Evolutionary conservation across 64 coral and sea anemone species (phyloP).

Genomic region (Montipora efflorescens): DNA sequence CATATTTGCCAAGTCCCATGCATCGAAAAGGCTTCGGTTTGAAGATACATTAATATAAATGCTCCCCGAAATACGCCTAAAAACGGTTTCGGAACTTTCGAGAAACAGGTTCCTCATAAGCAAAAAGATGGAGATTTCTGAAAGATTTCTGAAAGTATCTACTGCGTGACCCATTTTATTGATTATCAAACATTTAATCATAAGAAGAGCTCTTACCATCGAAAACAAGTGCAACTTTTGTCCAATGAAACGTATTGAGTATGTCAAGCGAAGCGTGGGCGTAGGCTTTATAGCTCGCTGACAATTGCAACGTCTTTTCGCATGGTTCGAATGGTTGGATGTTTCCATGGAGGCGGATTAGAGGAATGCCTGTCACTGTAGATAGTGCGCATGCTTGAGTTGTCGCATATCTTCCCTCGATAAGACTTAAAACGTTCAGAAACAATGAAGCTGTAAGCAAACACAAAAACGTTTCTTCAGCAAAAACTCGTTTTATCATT

Average conservation of each 20-base stretch:
- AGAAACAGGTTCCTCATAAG: too few species aligned
- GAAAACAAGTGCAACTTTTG: conserved; percentile 19
- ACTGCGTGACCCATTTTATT: too few species aligned
- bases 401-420: not conserved
- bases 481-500: too few species aligned
- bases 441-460: not conserved
- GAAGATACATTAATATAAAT: too few species aligned
- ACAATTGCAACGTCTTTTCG: conserved; percentile 7
- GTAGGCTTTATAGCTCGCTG: conserved; percentile 38
- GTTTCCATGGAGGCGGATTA: conserved; percentile 40
- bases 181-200: too few species aligned
- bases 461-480: too few species aligned
- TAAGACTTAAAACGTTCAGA: not conserved
- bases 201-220: not conserved
- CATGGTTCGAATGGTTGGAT: not conserved
- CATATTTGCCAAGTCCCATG: too few species aligned
- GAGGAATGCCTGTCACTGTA: conserved; percentile 26
- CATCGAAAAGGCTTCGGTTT: too few species aligned
- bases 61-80: too few species aligned
- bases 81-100: too few species aligned
- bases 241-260: conserved; percentile 43
- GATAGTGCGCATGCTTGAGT: conserved; percentile 18
- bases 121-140: too few species aligned
- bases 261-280: conserved; percentile 23
- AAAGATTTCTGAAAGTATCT: too few species aligned